phyloP scores from a whole-genome alignment of 2,888 invertebrate species.

The Epirrhoe alternata region DNA sequence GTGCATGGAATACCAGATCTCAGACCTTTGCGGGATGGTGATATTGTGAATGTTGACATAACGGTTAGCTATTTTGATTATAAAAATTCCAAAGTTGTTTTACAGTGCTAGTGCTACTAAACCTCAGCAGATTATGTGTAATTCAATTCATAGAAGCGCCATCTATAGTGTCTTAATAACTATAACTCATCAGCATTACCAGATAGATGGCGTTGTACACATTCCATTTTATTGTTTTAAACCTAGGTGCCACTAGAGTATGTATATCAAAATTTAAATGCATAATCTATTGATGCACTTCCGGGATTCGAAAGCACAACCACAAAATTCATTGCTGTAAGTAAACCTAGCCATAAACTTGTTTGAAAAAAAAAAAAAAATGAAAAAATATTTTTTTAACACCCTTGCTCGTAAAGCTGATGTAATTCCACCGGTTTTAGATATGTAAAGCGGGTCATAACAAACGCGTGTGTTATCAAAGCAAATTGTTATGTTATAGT shows the following conservation, averaged over 20 bases:
- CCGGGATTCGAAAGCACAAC: too few species aligned
- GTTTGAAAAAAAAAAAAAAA: too few species aligned
- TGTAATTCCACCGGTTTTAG: too few species aligned
- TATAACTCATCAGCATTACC: neutral
- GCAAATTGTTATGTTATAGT: too few species aligned
- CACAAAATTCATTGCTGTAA: too few species aligned
- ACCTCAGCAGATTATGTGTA: neutral
- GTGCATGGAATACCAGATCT: slow-evolving; percentile 97
- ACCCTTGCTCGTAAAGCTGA: too few species aligned
- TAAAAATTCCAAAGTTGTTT: neutral
- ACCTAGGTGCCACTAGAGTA: neutral
- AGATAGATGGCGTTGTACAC: neutral
- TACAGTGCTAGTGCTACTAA: neutral
- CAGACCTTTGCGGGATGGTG: slow-evolving; percentile 92
- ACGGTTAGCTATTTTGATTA: slow-evolving; percentile 84
- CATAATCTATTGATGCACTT: too few species aligned
- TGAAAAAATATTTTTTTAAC: too few species aligned
- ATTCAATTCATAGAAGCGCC: slow-evolving; percentile 1
- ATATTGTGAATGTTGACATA: slow-evolving; percentile 96
- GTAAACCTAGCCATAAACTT: too few species aligned
- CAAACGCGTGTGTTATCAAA: too few species aligned
- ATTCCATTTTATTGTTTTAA: neutral
- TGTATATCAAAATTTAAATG: too few species aligned
- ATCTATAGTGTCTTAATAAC: neutral
- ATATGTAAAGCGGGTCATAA: too few species aligned